Evolutionary conservation across 2,113 vertebrate species (phyloP).

Genomic region (Tachycineta bicolor): DNA sequence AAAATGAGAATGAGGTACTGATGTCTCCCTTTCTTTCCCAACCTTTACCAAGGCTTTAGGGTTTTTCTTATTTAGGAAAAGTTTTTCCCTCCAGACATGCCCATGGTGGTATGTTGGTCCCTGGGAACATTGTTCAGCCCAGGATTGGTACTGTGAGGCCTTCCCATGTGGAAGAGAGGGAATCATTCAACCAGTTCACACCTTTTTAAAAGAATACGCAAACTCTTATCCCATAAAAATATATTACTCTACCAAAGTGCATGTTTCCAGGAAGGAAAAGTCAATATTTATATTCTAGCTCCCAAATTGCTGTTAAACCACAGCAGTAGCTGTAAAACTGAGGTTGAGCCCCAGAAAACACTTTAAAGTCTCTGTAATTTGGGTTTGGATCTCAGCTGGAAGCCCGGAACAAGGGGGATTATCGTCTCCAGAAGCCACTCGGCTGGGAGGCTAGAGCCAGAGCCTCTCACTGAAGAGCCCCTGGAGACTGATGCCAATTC

Average conservation of each 20-base stretch:
- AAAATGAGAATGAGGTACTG: not conserved
- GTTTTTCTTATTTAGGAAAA: not conserved
- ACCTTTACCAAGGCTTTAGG: not conserved
- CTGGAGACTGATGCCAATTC: not conserved
- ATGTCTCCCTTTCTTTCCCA: not conserved
- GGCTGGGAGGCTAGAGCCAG: not conserved
- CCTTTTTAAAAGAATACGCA: not conserved
- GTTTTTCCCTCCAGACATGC: not conserved
- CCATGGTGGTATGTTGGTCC: fast-evolving
- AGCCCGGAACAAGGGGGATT: not conserved
- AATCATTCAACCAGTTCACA: not conserved
- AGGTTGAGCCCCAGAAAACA: not conserved
- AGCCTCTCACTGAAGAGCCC: not conserved
- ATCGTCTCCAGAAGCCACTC: not conserved
- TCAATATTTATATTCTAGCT: not conserved
- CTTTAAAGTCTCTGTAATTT: not conserved
- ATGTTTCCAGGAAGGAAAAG: not conserved
- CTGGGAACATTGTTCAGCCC: not conserved
- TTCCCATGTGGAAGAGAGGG: not conserved
- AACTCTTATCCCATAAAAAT: not conserved
- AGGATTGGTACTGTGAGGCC: not conserved
- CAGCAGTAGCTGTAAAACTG: not conserved
- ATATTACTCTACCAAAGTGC: not conserved
- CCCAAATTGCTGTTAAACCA: not conserved
- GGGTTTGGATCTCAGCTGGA: not conserved